Percentiles rank a stretch among this genome's conserved stretches.
Conservation (phyloP, 2,797 vertebrate species). For the Ptychadena robeensis region DNA sequence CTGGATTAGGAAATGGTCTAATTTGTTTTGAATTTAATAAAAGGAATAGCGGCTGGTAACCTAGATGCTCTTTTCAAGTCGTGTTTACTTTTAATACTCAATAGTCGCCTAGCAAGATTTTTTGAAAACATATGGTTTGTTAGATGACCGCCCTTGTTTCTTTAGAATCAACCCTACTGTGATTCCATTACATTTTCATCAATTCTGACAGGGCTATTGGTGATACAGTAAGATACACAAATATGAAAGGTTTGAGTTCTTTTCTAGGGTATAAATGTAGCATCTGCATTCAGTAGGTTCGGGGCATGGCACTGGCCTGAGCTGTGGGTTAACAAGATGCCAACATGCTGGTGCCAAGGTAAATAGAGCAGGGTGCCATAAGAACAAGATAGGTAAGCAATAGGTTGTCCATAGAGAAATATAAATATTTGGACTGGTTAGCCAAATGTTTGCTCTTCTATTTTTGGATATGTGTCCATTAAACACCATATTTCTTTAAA, state of each 20-base stretch:
- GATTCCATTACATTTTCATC: no score
- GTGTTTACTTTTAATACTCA: no score
- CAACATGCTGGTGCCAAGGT: background rate
- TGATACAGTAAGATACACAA: background rate
- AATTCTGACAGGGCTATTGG: no score
- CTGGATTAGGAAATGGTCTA: no score
- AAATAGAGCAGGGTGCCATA: background rate
- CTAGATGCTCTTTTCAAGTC: no score
- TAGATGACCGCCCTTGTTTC: no score
- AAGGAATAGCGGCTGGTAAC: no score
- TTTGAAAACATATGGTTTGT: no score
- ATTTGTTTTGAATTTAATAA: no score
- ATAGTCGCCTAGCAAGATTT: no score
- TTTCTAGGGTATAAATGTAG: background rate
- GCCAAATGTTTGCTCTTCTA: background rate
- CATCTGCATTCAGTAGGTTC: background rate
- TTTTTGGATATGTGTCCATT: background rate
- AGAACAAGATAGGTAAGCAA: slow-evolving; percentile 1
- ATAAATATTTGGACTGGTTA: background rate
- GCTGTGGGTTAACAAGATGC: background rate
- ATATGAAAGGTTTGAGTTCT: background rate
- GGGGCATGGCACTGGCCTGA: background rate
- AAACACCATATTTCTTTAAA: background rate
- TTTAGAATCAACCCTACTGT: no score
- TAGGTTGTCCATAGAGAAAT: background rate